Evolutionary conservation across 2,888 invertebrate species (phyloP).

Genomic region (Pocota personata): DNA sequence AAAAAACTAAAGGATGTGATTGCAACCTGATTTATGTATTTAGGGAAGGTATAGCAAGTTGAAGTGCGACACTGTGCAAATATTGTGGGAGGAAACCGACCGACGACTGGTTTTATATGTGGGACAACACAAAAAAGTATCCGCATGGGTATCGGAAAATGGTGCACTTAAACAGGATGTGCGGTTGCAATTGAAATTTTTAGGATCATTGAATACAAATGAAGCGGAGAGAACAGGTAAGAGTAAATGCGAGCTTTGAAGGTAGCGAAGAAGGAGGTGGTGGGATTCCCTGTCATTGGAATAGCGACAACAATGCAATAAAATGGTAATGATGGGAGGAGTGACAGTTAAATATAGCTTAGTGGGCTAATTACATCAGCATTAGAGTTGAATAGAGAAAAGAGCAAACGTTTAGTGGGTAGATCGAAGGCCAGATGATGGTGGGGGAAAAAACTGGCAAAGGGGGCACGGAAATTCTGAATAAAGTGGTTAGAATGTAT

Average conservation of each 20-base stretch:
- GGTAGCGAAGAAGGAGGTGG: neutral
- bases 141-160: neutral
- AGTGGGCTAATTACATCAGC: conserved; percentile 21
- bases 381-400: neutral
- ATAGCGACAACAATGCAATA: too few relatives aligned
- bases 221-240: neutral
- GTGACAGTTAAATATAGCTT: conserved; percentile 4
- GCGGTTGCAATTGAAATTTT: conserved; percentile 10
- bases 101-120: neutral
- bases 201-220: conserved; percentile 46
- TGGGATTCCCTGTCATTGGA: neutral
- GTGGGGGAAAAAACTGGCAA: neutral
- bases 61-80: too few relatives aligned
- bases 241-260: neutral
- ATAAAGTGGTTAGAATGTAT: neutral
- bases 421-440: neutral
- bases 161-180: conserved; percentile 2
- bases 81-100: neutral
- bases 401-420: neutral
- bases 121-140: too few relatives aligned
- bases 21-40: neutral
- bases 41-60: neutral
- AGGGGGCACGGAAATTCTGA: neutral
- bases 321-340: neutral
- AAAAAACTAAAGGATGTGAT: neutral